Evolutionary conservation across 1,140 invertebrate genomes (phyloP).

Genomic region (Bombyx mandarina): DNA sequence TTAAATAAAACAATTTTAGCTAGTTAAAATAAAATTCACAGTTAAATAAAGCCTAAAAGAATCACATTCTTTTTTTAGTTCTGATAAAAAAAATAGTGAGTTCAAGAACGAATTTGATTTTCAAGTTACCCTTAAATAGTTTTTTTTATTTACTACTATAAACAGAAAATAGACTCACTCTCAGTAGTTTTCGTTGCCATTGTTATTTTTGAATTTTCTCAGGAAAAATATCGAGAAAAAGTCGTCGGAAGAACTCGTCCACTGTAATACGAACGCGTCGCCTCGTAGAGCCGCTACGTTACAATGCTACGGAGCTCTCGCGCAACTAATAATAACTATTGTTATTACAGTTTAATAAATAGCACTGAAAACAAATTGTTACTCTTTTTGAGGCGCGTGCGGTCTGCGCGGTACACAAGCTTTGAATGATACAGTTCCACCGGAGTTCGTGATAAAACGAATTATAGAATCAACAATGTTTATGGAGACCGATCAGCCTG

Average conservation of each 20-base stretch:
- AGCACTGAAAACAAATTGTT: slow-evolving; percentile 23
- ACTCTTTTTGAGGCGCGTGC: slow-evolving; percentile 24
- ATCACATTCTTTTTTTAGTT: too few species aligned
- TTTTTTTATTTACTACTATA: slow-evolving; percentile 1
- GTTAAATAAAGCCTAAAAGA: too few species aligned
- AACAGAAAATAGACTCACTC: slow-evolving; percentile 10
- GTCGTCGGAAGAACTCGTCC: slow-evolving; percentile 9
- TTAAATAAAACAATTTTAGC: too few species aligned
- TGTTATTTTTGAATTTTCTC: slow-evolving; percentile 12
- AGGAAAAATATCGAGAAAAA: slow-evolving; percentile 7
- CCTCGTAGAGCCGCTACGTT: slow-evolving; percentile 46
- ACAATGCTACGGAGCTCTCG: slow-evolving; percentile 32
- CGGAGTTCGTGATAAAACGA: slow-evolving; percentile 39
- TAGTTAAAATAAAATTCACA: too few species aligned
- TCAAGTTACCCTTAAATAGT: too few species aligned
- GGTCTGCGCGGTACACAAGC: slow-evolving; percentile 32
- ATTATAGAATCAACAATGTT: slow-evolving; percentile 36
- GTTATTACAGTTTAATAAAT: slow-evolving; percentile 23
- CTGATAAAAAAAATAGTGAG: too few species aligned
- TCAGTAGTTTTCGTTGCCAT: slow-evolving; percentile 30
- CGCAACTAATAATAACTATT: slow-evolving; percentile 23
- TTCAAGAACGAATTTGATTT: too few species aligned
- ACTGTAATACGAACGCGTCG: slow-evolving; percentile 26
- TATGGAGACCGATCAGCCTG: slow-evolving; percentile 16
- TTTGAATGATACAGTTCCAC: slow-evolving; percentile 33